Percentiles rank a stretch among this genome's conserved stretches.
These are phyloP conservation scores for Pachypeltis micranthus DNA, from an alignment of 1,140 invertebrate genomes.

Conservation along the genomic window DNA sequence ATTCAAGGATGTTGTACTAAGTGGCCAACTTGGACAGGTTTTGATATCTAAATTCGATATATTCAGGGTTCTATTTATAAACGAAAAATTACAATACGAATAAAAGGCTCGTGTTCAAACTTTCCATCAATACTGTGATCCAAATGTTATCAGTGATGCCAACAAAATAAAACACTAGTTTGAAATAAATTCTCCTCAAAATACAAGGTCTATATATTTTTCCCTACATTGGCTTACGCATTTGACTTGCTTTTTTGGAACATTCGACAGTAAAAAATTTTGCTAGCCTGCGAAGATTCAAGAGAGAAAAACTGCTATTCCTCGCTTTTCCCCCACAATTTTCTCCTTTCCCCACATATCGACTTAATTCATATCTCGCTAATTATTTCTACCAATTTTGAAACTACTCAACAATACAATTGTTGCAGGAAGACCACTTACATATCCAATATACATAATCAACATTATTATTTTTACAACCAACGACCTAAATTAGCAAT, in stretches of 20 bases:
- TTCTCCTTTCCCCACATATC: background rate
- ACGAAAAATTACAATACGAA: too few relatives aligned
- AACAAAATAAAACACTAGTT: too few relatives aligned
- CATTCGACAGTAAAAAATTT: too few relatives aligned
- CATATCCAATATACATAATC: conserved; percentile 1
- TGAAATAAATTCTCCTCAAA: too few relatives aligned
- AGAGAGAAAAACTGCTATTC: background rate
- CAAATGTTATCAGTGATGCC: too few relatives aligned
- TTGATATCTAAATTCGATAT: too few relatives aligned
- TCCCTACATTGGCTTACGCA: background rate
- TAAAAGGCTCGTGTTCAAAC: too few relatives aligned
- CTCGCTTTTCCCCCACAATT: background rate
- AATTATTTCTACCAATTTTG: background rate
- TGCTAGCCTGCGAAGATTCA: background rate
- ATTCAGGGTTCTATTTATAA: too few relatives aligned
- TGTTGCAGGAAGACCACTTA: background rate
- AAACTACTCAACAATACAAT: background rate
- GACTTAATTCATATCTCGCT: background rate
- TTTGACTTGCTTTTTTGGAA: background rate
- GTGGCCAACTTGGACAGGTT: too few relatives aligned
- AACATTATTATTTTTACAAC: background rate
- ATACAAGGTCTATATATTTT: conserved; percentile 1
- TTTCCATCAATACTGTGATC: too few relatives aligned
- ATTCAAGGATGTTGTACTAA: too few relatives aligned
- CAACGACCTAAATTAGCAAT: background rate